phyloP scores from a whole-genome alignment of 1,140 invertebrate genomes.

The Subanguina moxae region DNA sequence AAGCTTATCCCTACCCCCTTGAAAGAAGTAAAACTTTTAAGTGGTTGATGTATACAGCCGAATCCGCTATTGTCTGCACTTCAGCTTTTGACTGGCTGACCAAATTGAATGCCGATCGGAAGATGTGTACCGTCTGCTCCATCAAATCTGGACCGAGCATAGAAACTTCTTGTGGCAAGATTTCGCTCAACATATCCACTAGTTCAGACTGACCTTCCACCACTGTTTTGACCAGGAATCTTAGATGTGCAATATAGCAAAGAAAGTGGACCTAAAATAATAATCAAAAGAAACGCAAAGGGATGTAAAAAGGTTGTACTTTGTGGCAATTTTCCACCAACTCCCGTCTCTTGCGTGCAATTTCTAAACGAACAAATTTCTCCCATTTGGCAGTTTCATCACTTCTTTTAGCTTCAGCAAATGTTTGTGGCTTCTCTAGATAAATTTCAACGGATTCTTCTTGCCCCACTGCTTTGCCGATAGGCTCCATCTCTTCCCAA shows the following conservation, averaged over 20 bases:
- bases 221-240: constrained; percentile 17
- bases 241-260: constrained; percentile 24
- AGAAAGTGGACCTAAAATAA: constrained; percentile 27
- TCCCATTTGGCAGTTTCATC: constrained; percentile 30
- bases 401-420: constrained; percentile 10
- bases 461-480: constrained; percentile 1
- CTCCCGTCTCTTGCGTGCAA: constrained; percentile 33
- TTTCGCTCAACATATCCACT: not conserved
- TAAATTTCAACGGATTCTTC: constrained; percentile 7
- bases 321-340: constrained; percentile 16
- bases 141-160: constrained; percentile 10
- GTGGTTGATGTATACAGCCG: constrained; percentile 7
- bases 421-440: constrained; percentile 19
- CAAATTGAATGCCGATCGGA: constrained; percentile 12
- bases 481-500: constrained; percentile 20
- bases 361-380: constrained; percentile 28
- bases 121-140: constrained; percentile 1
- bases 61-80: not conserved
- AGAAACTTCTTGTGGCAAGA: constrained; percentile 9
- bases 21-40: constrained; percentile 5
- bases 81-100: constrained; percentile 10
- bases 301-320: constrained; percentile 2
- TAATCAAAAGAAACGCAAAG: not conserved
- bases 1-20: constrained; percentile 1
- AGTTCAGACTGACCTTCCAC: constrained; percentile 1